Evolutionary conservation across 2,888 invertebrate species (phyloP), one percentile per base, ranked within the genome.

Genomic region (Rhingia campestris): DNA sequence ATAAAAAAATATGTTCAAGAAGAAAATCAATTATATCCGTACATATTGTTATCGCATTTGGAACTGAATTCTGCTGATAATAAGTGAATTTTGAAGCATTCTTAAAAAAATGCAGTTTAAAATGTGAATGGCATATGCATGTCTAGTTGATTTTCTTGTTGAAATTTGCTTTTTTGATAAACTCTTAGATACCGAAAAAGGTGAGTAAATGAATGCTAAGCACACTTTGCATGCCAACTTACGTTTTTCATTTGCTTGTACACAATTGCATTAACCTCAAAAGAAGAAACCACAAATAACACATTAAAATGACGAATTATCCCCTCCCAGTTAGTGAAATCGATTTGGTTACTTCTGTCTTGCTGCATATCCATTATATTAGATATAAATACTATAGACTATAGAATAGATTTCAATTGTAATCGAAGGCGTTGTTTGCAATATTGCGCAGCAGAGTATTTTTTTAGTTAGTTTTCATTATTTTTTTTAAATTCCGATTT

Each of bases 141-240:
- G 47, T 76, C 53, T 67, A 69, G 39, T 61, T 61, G 59, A n/a
- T 45, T 69, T 76, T 69, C 53, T 76, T 69, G 47, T 76, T 69
- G 59, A 76, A 63, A 77, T 56, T 70, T 70, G 63, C 54, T 58
- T 58, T 61, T 58, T 45, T 67, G 58, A 67, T 39, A 47, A 33
- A 22, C 22, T 56, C 37, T 49, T 51, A 53, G 49, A 76, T 41
- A 37, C 14, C 47, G 6, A 53, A 56, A 70, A 77, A 70, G 77
- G 77, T 77, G 77, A 77, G 77, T 77, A 77, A 64, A 33, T n/a
- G 49, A 70, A 77, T 63, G 70, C 70, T 33, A 49, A 41, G 77
- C 77, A 77, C 77, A 70, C 51, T 70, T 70, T 77, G 77, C 77
- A 77, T 77, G 77, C 56, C 56, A 54, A 49, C 30, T 70, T 70